phyloP scores from a whole-genome alignment of 2,113 vertebrate species.

The Caloenas nicobarica region DNA sequence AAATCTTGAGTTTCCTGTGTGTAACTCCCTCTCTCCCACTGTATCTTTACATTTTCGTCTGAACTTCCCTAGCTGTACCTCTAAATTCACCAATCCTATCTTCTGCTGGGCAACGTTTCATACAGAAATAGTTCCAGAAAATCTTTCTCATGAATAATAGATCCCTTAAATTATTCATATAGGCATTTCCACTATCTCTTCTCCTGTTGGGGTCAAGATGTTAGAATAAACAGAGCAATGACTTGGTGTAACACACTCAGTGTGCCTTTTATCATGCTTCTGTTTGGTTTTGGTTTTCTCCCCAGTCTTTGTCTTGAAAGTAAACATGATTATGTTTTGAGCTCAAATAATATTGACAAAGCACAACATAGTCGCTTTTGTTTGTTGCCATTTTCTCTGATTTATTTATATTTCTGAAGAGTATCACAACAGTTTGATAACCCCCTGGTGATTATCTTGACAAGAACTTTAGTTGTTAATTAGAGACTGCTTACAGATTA shows the following conservation, averaged over 20 bases:
- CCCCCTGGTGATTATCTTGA: neutral
- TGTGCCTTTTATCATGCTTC: neutral
- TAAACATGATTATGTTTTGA: neutral
- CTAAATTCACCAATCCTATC: neutral
- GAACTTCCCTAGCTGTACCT: neutral
- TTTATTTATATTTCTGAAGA: neutral
- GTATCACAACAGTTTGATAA: slow-evolving; percentile 16
- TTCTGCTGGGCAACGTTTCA: neutral
- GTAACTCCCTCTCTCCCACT: neutral
- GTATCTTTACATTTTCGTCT: neutral
- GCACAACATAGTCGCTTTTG: neutral
- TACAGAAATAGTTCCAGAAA: neutral
- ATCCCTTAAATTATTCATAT: slow-evolving; percentile 19
- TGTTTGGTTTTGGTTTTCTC: neutral
- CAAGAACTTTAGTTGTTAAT: slow-evolving; percentile 31
- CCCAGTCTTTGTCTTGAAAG: neutral
- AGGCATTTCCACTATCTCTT: neutral
- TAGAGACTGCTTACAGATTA: neutral
- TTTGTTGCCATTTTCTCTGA: neutral
- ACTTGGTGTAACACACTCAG: neutral
- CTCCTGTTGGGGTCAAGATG: slow-evolving; percentile 20
- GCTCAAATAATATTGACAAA: neutral
- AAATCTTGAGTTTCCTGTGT: neutral
- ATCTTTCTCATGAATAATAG: slow-evolving; percentile 7
- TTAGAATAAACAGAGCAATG: slow-evolving; percentile 4